Conservation (phyloP, 2,888 invertebrate genomes). For the Xestia sexstrigata region DNA sequence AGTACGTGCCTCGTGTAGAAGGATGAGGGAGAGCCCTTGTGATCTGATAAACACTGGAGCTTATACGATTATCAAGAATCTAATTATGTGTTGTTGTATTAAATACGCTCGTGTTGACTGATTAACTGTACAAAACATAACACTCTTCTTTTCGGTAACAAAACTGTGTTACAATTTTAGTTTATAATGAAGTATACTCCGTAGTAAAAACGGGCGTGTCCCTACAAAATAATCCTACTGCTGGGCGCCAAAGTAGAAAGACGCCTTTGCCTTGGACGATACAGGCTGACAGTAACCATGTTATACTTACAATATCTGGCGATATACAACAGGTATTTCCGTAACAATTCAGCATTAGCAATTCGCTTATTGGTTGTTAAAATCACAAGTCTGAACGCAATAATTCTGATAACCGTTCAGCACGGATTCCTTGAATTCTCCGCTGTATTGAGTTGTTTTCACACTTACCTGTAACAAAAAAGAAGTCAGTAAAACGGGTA, state of each 20-base stretch:
- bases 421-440: not conserved
- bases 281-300: not conserved
- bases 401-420: not conserved
- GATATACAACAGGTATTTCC: not conserved
- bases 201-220: not conserved
- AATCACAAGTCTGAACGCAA: conserved; percentile 1
- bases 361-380: not conserved
- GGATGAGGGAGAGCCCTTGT: conserved; percentile 14
- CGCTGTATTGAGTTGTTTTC: not conserved
- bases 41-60: conserved; percentile 9
- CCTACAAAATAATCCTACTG: not conserved
- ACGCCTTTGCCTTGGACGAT: not conserved
- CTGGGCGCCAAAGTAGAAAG: not conserved
- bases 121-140: not conserved
- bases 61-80: conserved; percentile 10
- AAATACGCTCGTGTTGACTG: conserved; percentile 9
- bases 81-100: conserved; percentile 12
- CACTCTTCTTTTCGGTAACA: not conserved
- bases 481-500: not conserved
- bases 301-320: not conserved
- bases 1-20: conserved; percentile 14
- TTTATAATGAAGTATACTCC: not conserved
- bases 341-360: not conserved
- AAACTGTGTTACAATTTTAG: not conserved
- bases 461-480: conserved; percentile 62